Conservation (phyloP, 2,113 vertebrate genomes). For the Capra hircus region DNA sequence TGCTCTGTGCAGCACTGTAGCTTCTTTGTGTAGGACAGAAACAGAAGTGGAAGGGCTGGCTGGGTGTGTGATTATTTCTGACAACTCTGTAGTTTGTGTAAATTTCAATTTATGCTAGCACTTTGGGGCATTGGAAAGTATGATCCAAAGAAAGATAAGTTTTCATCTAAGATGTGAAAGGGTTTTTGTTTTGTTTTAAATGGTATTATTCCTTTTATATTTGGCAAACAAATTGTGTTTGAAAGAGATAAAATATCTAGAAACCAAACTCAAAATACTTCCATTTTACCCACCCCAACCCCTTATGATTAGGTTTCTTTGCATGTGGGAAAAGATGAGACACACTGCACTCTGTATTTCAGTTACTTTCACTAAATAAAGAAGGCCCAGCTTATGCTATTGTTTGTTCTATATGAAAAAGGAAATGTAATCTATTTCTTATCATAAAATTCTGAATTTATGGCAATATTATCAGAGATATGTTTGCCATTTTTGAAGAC, state of each 20-base stretch:
- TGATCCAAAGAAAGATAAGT: neutral
- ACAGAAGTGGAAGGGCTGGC: neutral
- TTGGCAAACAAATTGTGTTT: neutral
- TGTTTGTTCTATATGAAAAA: slow-evolving; percentile 29
- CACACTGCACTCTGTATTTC: neutral
- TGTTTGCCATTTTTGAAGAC: neutral
- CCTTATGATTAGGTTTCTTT: neutral
- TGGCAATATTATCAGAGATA: neutral
- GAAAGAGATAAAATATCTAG: slow-evolving; percentile 10
- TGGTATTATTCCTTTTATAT: neutral
- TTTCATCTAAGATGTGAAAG: slow-evolving; percentile 2
- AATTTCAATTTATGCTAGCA: slow-evolving; percentile 45
- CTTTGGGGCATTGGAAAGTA: neutral
- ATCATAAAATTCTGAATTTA: neutral
- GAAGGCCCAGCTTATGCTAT: neutral
- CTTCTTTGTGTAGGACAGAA: neutral
- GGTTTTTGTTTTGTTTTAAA: neutral
- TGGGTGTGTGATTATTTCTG: neutral
- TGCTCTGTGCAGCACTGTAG: neutral
- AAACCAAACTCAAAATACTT: neutral
- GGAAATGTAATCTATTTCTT: slow-evolving; percentile 20
- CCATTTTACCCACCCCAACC: neutral
- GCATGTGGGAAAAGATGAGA: neutral
- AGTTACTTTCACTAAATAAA: slow-evolving; percentile 12
- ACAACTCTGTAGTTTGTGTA: slow-evolving; percentile 36